Conservation (phyloP, 1,140 invertebrate species). For the Brachionus manjavacas region DNA sequence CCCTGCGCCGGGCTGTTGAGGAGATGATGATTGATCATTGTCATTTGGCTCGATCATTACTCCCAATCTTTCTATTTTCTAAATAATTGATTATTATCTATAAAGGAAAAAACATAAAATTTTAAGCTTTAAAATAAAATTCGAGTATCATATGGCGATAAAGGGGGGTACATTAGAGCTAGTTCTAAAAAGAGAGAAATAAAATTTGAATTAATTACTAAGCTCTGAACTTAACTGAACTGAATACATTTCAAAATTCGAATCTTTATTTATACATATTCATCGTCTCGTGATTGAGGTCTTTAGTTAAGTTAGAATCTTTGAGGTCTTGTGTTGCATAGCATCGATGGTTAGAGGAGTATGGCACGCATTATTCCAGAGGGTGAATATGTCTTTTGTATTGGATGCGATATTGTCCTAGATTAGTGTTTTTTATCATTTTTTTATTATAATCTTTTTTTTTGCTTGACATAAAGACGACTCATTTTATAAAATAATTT, state of each 20-base stretch:
- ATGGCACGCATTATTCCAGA: not conserved
- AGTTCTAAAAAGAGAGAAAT: not conserved
- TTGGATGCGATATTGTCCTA: not conserved
- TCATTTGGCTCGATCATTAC: conserved; percentile 24
- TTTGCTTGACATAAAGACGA: not conserved
- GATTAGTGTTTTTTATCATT: not conserved
- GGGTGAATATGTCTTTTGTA: not conserved
- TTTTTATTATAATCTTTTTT: not conserved
- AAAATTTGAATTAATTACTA: conserved; percentile 36
- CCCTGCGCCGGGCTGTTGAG: not conserved
- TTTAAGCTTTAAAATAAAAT: conserved; percentile 8
- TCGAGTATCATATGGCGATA: conserved; percentile 5
- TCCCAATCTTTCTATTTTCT: not conserved
- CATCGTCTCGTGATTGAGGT: not conserved
- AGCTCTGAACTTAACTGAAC: conserved; percentile 4
- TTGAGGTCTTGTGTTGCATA: not conserved
- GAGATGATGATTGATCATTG: conserved; percentile 20
- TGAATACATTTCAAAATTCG: not conserved
- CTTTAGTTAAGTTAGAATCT: conserved; percentile 4
- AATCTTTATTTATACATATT: not conserved
- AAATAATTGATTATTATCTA: not conserved
- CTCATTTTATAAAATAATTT: not conserved
- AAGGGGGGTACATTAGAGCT: not conserved
- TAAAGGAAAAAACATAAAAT: not conserved
- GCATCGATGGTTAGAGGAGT: not conserved